A percentile compares a stretch with the other conserved stretches of the same genome.
Evolutionary conservation across 2,797 vertebrate genomes (phyloP).

Genomic region (Neosalanx taihuensis): DNA sequence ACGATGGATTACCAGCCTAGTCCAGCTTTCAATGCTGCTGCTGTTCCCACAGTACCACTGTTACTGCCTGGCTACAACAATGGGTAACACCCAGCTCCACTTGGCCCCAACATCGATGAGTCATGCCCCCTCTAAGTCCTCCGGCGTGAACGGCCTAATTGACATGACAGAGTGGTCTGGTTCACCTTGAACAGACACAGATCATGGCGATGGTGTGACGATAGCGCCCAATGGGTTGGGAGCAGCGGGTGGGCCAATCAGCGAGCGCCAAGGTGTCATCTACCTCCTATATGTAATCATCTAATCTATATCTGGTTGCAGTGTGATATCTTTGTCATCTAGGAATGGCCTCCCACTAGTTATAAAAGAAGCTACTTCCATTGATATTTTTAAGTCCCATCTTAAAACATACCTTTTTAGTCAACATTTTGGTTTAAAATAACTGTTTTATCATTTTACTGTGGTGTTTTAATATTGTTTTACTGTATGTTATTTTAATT

Average conservation of each 20-base stretch:
- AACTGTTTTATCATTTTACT: no score
- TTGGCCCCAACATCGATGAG: background rate
- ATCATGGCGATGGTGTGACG: background rate
- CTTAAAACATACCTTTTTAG: no score
- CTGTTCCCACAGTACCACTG: background rate
- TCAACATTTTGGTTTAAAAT: no score
- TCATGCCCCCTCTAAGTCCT: background rate
- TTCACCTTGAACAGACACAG: background rate
- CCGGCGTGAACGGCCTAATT: background rate
- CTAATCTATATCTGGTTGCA: conserved; percentile 95
- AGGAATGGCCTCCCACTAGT: conserved; percentile 47
- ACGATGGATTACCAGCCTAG: conserved; percentile 37
- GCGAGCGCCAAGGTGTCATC: conserved; percentile 28
- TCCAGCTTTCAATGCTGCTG: conserved; percentile 5
- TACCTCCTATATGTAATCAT: no score
- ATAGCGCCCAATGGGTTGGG: no score
- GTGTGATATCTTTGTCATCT: conserved; percentile 96
- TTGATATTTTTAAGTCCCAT: no score
- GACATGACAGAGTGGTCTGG: background rate
- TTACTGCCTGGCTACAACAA: background rate
- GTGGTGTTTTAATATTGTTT: no score
- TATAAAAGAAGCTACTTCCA: no score
- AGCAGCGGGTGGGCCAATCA: conserved; percentile 3
- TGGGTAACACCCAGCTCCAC: background rate
- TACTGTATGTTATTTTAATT: no score